Evolutionary conservation across 2,797 vertebrate genomes (phyloP).

Genomic region (Sparus aurata): DNA sequence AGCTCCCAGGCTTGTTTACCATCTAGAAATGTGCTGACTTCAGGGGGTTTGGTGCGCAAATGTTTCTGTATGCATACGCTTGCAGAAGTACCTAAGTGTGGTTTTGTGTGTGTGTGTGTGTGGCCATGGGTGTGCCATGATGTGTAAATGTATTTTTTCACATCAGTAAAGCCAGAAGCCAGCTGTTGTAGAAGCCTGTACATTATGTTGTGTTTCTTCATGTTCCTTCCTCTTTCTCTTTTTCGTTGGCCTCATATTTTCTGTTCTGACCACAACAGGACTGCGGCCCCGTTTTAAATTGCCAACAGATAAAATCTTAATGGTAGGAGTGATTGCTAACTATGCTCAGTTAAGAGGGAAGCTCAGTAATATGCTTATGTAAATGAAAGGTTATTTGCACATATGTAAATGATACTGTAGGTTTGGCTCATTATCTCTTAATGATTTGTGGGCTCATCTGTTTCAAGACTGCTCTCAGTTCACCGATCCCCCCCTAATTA

Average conservation of each 20-base stretch:
- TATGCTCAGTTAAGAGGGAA: slow-evolving; percentile 8
- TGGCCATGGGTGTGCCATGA: slow-evolving; percentile 19
- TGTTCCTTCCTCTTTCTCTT: not conserved
- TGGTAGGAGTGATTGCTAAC: not conserved
- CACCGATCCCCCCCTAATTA: slow-evolving; percentile 16
- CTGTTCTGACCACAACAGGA: not conserved
- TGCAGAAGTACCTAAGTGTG: slow-evolving; percentile 25
- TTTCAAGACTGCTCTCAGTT: slow-evolving; percentile 15
- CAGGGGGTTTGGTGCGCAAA: slow-evolving; percentile 46
- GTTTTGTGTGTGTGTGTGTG: slow-evolving; percentile 8
- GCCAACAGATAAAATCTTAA: not conserved
- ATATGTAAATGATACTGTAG: slow-evolving; percentile 49
- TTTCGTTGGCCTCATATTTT: not conserved
- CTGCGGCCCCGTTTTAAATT: not conserved
- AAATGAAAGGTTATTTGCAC: slow-evolving; percentile 49
- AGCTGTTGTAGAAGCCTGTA: slow-evolving; percentile 33
- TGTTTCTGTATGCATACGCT: slow-evolving; percentile 43
- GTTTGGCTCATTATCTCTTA: slow-evolving; percentile 61
- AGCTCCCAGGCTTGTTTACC: slow-evolving; percentile 63
- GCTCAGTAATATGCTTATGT: slow-evolving; percentile 7
- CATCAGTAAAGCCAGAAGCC: slow-evolving; percentile 38
- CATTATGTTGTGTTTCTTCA: slow-evolving; percentile 7
- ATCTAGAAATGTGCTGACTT: slow-evolving; percentile 74
- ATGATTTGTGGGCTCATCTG: slow-evolving; percentile 37
- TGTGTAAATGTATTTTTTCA: slow-evolving; percentile 46